Evolutionary conservation across 2,888 invertebrate genomes (phyloP), one percentile per base, ranked within the genome.

Genomic region (Orthonychiurus folsomi): DNA sequence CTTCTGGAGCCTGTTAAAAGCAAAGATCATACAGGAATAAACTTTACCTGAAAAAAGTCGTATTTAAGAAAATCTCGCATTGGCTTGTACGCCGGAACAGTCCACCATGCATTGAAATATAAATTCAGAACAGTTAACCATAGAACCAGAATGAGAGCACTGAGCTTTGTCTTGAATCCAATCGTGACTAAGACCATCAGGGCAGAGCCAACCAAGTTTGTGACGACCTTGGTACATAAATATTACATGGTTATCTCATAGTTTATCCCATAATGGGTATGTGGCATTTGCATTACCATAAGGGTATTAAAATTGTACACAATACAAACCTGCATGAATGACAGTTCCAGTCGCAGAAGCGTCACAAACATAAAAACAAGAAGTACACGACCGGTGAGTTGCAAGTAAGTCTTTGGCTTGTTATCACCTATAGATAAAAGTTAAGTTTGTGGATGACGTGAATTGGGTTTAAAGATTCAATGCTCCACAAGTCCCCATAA

Each of bases 291-390:
- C 9, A 47, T 47, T 47, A 47, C 15, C 15, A 47, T 12, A 47
- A 12, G 9, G 9, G 9, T 9, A 47, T 47, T 47, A 15, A 47
- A 12, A 12, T 47, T 47, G 9, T 47, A 47, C 9, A 15, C 52
- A 37, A 37, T 47, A 71, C 78, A 78, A 74, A 88, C 88, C 83
- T 90, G 91, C 75, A 93, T 78, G 78, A 95, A 87, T 55, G 89
- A 89, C 66, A 91, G 79, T 78, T 99, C 97, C 76, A 97, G 91
- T 75, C 95, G 85, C 68, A 99, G 85, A 61, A 99, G 82, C 12
- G 97, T 97, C 75, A 96, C 85, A 78, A 99, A 99, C 99, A 99
- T 99, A 79, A 99, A 95, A 25, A 97, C 95, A 63, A 99, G 82
- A 61, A 99, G 83, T 70, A 97, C 85, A 73, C 99, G 85, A 48